A percentile compares a stretch with the other conserved stretches of the same genome.
Conservation (phyloP, 2,113 vertebrate genomes). For the Leucoraja erinaceus region DNA sequence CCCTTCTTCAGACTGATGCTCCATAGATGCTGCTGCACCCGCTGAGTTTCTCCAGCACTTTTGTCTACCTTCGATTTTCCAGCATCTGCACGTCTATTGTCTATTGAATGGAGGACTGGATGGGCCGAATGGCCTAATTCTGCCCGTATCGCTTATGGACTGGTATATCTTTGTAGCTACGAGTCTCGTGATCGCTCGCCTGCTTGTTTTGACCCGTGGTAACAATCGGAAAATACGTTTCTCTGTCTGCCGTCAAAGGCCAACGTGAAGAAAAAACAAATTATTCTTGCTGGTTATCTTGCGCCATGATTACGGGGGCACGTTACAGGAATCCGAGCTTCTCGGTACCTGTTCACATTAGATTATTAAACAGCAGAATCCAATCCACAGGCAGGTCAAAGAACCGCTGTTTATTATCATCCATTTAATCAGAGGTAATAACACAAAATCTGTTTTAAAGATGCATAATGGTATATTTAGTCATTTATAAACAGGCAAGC, state of each 20-base stretch:
- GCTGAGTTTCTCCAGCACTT: no score
- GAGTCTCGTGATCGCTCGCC: neutral
- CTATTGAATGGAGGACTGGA: no score
- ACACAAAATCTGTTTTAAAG: neutral
- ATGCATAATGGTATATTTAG: neutral
- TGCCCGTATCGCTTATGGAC: no score
- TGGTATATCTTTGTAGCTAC: neutral
- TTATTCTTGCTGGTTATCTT: neutral
- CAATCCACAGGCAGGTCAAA: neutral
- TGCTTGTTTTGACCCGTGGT: neutral
- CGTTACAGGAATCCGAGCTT: neutral
- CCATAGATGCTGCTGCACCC: no score
- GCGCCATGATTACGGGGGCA: neutral
- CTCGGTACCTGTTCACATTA: neutral
- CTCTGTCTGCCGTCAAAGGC: neutral
- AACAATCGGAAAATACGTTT: conserved; percentile 7
- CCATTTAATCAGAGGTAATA: neutral
- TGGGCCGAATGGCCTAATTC: no score
- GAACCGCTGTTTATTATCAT: neutral
- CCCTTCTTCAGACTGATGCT: no score
- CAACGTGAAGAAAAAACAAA: neutral
- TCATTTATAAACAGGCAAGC: neutral
- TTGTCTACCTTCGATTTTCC: no score
- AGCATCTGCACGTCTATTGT: no score
- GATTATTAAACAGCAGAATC: conserved; percentile 6